These are phyloP conservation scores for Dichetophora obliterata DNA, from an alignment of 2,888 invertebrate genomes.

Conservation along the genomic window DNA sequence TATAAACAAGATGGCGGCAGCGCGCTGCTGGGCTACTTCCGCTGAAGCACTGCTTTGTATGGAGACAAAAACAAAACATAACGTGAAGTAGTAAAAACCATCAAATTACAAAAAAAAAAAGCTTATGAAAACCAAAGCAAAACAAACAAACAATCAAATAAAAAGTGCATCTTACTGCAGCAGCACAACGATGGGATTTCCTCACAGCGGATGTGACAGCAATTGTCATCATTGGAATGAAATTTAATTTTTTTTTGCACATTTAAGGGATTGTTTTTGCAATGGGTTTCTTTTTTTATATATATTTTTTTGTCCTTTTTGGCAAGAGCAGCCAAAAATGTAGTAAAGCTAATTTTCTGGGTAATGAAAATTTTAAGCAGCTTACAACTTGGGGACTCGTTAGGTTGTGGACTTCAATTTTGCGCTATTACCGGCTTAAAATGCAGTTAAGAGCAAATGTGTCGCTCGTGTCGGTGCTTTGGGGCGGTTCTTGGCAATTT, in stretches of 20 bases:
- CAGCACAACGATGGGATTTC: constrained; percentile 8
- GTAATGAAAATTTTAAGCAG: constrained; percentile 10
- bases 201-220: constrained; percentile 11
- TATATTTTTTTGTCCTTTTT: neutral
- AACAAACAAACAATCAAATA: no score
- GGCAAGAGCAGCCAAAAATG: neutral
- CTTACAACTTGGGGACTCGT: neutral
- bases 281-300: neutral
- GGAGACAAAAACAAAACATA: neutral
- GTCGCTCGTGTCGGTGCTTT: no score
- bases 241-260: constrained; percentile 1
- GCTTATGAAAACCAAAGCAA: neutral
- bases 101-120: neutral
- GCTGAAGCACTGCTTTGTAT: neutral
- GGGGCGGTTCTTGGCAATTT: no score
- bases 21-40: neutral
- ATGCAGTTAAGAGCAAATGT: no score
- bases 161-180: neutral
- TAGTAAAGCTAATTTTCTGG: constrained; percentile 24
- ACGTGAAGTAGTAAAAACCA: neutral
- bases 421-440: neutral
- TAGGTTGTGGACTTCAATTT: neutral
- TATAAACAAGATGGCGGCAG: constrained; percentile 8
- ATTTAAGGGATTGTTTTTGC: neutral
- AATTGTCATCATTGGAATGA: neutral